A percentile compares a stretch with the other conserved stretches of the same genome.
phyloP scores from a whole-genome alignment of 2,888 invertebrate genomes.

The Theodoxus fluviatilis region DNA sequence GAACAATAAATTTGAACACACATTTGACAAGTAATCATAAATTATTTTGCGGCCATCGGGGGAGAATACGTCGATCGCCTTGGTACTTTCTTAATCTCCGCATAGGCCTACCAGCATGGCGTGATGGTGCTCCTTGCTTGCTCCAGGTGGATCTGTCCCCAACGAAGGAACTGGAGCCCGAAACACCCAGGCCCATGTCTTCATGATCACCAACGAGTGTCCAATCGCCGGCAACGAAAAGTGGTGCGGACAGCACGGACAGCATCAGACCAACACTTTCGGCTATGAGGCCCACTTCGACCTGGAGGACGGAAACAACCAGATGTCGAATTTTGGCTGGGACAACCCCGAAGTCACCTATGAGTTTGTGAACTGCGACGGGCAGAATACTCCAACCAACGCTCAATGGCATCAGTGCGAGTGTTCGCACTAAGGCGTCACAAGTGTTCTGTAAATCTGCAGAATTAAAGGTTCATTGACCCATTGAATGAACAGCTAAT shows the following conservation, averaged over 20 bases:
- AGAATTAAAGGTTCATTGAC: too few relatives aligned
- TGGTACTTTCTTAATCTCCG: too few relatives aligned
- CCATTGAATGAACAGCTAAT: too few relatives aligned
- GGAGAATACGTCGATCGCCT: too few relatives aligned
- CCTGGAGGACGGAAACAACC: conserved; percentile 32
- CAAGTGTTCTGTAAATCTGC: too few relatives aligned
- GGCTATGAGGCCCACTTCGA: conserved; percentile 40
- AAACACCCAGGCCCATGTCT: conserved; percentile 32
- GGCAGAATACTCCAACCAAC: conserved; percentile 22
- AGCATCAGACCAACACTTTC: conserved; percentile 27
- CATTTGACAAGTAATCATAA: too few relatives aligned
- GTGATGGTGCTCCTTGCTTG: too few relatives aligned
- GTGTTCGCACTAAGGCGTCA: conserved; percentile 24
- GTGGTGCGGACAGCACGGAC: conserved; percentile 43
- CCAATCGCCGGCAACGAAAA: conserved; percentile 40
- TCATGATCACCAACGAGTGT: conserved; percentile 46
- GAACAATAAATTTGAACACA: too few relatives aligned
- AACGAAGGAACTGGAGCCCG: conserved; percentile 34
- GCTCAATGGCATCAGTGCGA: conserved; percentile 27
- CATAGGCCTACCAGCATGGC: too few relatives aligned
- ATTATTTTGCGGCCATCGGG: too few relatives aligned
- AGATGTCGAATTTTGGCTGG: conserved; percentile 34
- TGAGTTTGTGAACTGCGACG: conserved; percentile 33
- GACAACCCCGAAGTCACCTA: conserved; percentile 38
- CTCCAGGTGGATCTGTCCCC: conserved; percentile 43